Percentiles rank a stretch among this genome's conserved stretches.
These are phyloP conservation scores for Callorhinus ursinus DNA, from an alignment of 2,113 vertebrate species.

Conservation along the genomic window DNA sequence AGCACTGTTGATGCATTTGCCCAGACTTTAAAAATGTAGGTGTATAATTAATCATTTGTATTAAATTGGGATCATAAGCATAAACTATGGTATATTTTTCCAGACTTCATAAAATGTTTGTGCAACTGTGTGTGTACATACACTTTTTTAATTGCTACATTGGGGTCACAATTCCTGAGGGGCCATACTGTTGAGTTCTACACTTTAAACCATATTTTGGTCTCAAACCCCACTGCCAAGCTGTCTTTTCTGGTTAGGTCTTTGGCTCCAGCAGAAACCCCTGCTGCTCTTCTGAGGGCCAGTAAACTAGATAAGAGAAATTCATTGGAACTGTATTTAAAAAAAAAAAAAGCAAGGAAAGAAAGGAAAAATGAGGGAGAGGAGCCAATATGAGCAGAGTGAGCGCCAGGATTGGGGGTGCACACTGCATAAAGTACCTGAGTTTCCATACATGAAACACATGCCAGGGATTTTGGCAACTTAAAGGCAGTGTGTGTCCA, in stretches of 20 bases:
- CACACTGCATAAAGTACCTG: background rate
- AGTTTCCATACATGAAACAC: background rate
- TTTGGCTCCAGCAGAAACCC: background rate
- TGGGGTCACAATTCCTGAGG: constrained; percentile 49
- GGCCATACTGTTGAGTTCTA: constrained; percentile 13
- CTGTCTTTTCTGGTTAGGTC: background rate
- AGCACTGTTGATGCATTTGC: constrained; percentile 55
- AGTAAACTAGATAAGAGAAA: background rate
- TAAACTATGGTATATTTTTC: constrained; percentile 62
- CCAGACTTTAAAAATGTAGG: constrained; percentile 46
- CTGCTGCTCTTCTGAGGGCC: background rate
- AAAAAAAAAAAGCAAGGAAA: background rate
- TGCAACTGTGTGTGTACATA: background rate
- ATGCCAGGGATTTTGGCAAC: background rate
- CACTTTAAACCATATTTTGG: background rate
- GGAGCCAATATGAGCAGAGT: background rate
- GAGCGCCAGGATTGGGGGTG: accelerated
- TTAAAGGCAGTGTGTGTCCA: constrained; percentile 5
- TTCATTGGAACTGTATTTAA: background rate
- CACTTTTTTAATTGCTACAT: constrained; percentile 3
- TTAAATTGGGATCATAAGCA: constrained; percentile 59
- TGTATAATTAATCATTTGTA: constrained; percentile 58
- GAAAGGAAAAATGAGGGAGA: background rate
- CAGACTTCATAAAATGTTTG: constrained; percentile 66
- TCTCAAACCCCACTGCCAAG: background rate